A percentile compares a stretch with the other conserved stretches of the same genome.
Conservation (phyloP, 2,113 vertebrate genomes). For the Crotophaga sulcirostris region DNA sequence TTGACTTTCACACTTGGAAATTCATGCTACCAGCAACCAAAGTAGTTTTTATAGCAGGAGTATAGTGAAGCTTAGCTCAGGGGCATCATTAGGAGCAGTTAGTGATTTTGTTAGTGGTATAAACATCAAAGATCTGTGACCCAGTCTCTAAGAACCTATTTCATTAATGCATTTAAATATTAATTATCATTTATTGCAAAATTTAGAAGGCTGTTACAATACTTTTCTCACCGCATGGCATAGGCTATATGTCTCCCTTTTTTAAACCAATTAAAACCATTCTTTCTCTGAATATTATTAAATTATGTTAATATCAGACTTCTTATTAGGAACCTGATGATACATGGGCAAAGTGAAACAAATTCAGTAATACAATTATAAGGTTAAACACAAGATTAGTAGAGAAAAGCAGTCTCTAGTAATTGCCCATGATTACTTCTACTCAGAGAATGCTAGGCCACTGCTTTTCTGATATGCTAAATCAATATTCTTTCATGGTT, state of each 20-base stretch:
- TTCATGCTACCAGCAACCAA: background rate
- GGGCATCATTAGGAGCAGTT: slow-evolving; percentile 3
- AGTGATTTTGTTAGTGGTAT: slow-evolving; percentile 31
- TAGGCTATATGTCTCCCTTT: background rate
- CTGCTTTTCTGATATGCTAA: slow-evolving; percentile 26
- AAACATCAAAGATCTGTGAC: slow-evolving; percentile 26
- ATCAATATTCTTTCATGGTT: slow-evolving; percentile 69
- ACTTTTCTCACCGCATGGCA: background rate
- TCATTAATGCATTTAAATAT: slow-evolving; percentile 50
- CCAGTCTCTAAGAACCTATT: slow-evolving; percentile 5
- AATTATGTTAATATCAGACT: slow-evolving; percentile 46
- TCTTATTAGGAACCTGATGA: slow-evolving; percentile 36
- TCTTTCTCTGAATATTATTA: slow-evolving; percentile 47
- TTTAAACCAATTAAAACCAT: slow-evolving; percentile 55
- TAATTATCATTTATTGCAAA: slow-evolving; percentile 50
- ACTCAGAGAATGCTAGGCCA: slow-evolving; percentile 42
- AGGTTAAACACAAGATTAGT: slow-evolving; percentile 52
- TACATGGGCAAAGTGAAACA: slow-evolving; percentile 35
- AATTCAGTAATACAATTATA: slow-evolving; percentile 54
- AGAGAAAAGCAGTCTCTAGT: slow-evolving; percentile 51
- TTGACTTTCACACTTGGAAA: background rate
- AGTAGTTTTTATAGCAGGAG: slow-evolving; percentile 7
- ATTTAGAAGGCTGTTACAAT: slow-evolving; percentile 24
- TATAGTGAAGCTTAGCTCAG: slow-evolving; percentile 28
- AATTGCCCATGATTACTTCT: slow-evolving; percentile 66